Conservation (phyloP, 2,797 vertebrate species). For the Gadopsis marmoratus region DNA sequence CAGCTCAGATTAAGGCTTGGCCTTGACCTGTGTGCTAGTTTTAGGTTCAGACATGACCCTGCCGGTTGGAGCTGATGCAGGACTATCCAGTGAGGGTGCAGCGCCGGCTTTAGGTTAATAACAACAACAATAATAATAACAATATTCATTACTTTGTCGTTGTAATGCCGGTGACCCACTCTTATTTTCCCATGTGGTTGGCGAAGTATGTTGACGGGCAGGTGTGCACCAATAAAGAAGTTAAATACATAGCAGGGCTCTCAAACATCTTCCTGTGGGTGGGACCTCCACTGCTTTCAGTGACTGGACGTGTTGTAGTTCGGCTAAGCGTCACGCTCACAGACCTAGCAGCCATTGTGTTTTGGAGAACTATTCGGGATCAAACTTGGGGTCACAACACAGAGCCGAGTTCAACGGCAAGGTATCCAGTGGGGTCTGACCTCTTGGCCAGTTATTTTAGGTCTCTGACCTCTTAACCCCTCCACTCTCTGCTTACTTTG, state of each 20-base stretch:
- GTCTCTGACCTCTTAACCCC: not conserved
- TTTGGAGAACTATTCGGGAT: not conserved
- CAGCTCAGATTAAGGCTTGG: not conserved
- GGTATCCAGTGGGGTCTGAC: not conserved
- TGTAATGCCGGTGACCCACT: not conserved
- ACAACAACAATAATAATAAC: too few relatives aligned
- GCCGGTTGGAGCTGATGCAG: not conserved
- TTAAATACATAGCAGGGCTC: not conserved
- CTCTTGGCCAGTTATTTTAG: not conserved
- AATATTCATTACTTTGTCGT: not conserved
- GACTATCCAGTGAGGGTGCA: not conserved
- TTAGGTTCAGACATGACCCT: not conserved
- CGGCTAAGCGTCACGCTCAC: too few relatives aligned
- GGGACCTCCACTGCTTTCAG: not conserved
- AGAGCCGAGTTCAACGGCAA: not conserved
- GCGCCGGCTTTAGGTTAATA: not conserved
- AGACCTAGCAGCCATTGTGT: not conserved
- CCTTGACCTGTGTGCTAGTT: not conserved
- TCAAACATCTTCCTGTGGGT: not conserved
- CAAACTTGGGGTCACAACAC: not conserved
- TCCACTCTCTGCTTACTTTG: conserved; percentile 17
- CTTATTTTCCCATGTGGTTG: not conserved
- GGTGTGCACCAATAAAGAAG: not conserved
- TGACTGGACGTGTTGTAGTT: not conserved
- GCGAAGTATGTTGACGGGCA: not conserved